phyloP scores from a whole-genome alignment of 2,888 invertebrate species.

The Drosophila subsilvestris region DNA sequence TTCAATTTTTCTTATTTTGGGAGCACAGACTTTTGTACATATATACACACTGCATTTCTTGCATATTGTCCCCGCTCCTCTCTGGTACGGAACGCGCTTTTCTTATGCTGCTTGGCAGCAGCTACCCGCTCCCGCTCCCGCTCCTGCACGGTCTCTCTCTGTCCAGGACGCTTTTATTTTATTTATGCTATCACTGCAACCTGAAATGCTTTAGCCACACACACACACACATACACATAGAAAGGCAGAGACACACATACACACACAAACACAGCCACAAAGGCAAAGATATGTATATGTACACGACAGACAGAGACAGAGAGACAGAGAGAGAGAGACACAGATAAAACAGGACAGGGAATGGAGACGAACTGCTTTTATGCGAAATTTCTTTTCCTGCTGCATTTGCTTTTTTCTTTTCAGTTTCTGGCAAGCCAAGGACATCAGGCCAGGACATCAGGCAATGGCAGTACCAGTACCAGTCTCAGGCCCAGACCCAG shows the following conservation, averaged over 20 bases:
- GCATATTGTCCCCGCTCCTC: conserved; percentile 54
- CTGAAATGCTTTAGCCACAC: conserved; percentile 49
- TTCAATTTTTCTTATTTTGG: conserved; percentile 28
- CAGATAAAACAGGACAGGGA: conserved; percentile 1
- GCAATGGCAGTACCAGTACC: not conserved
- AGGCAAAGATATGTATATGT: no score
- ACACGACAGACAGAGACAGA: not conserved
- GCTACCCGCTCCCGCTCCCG: no score
- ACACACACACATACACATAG: conserved; percentile 18
- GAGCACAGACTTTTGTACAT: conserved; percentile 26
- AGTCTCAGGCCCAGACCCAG: not conserved
- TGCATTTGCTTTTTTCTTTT: conserved; percentile 52
- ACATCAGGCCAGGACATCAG: conserved; percentile 1
- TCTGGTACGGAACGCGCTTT: conserved; percentile 34
- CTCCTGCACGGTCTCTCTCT: not conserved
- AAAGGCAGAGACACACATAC: conserved; percentile 3
- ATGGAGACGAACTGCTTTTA: conserved; percentile 24
- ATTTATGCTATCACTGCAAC: conserved; percentile 61
- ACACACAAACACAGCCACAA: conserved; percentile 3
- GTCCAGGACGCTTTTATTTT: conserved; percentile 40
- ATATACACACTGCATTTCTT: conserved; percentile 41
- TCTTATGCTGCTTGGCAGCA: conserved; percentile 1
- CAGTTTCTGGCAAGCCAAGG: conserved; percentile 10
- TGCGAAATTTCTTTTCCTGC: conserved; percentile 47
- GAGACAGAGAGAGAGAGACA: not conserved